Base-by-base conservation (phyloP, 2,888 invertebrate species). In the Tridacna crocea region DNA sequence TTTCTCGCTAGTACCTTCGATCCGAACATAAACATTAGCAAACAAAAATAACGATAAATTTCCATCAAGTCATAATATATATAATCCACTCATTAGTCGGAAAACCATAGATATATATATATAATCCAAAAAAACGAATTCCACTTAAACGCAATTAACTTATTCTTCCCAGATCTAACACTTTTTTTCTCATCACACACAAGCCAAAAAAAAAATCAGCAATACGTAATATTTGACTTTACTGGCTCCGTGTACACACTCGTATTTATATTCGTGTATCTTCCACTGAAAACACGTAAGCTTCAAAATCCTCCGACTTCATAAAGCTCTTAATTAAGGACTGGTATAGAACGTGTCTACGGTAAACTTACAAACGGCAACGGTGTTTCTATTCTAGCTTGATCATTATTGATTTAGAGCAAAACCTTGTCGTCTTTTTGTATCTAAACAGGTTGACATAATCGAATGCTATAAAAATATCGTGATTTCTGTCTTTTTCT, bases 391-490 rank as follows among this genome's bases (percentile, higher is more conserved):
- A 61, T 22, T 61, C 61, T 22, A 48, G 70, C 70, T 26, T 51
- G 46, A 51, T 70, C 70, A 70, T 70, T 70, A 70, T 70, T 51
- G 70, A 70, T 70, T 70, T 24, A 51, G 51, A 70, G 70, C 22
- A 70, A 22, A n/a, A 70, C 48, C 15, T 51, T 70, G 47, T 24
- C 70, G 48, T 51, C 51, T 70, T 70, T 51, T n/a, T 3, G 19
- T 22, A 24, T 17, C 61, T 24, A 17, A 61, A 61, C n/a, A 22
- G 61, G 22, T 24, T 61, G 55, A 55, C 55, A 19, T 55, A 55
- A 19, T 19, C 19, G 17, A 55, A 55, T 19, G 6, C 19, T 55
- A 36, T 36, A 36, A 19, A 55, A 55, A 55, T 19, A 55, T 11
- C 55, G 55, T 55, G 3, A 55, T 19, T 55, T 55, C 19, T 55